Evolutionary conservation across 2,888 invertebrate genomes (phyloP), one percentile per base, ranked within the genome.

Genomic region (Cyclophora punctaria): DNA sequence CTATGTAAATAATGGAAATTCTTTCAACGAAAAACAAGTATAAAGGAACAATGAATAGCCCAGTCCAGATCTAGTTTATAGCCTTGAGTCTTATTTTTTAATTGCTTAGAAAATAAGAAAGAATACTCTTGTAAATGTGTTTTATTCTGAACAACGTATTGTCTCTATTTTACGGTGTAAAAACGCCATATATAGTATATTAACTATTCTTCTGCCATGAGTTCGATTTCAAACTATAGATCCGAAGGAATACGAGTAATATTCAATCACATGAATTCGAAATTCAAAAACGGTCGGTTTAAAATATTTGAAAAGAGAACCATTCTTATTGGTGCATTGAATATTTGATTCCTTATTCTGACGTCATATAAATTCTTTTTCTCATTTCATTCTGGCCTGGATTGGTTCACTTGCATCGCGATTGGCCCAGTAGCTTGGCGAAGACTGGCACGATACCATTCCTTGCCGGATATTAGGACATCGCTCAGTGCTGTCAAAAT

Each of bases 391-490:
- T 34, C 35, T 34, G 46, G 47, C 52, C 53, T 56, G 48, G 51
- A 48, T 54, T 5, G 20, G 45, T 58, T 49, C 56, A 59, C 54
- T 54, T 53, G 50, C 50, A 50, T 49, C 41, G 35, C 41, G 40
- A 47, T 37, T 44, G 49, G 49, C 34, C 50, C 48, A 54, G 56
- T 55, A 20, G 20, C 46, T 43, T 52, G 42, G 45, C 52, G 56
- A 49, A 51, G 52, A 50, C 58, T 58, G 62, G 63, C 60, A 54
- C 62, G 64, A 63, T 67, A 66, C 75, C 67, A 79, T 82, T 82
- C 72, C 20, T 20, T 20, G 20, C 20, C 82, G 83, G 84, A 84
- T 84, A 84, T 84, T 83, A 78, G 74, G 70, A 69, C 77, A 84
- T 84, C 82, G 72, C 71, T 84, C 84, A 83, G 69, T 69, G 72